phyloP scores from a whole-genome alignment of 2,888 invertebrate species.

The Drosophila koepferae region DNA sequence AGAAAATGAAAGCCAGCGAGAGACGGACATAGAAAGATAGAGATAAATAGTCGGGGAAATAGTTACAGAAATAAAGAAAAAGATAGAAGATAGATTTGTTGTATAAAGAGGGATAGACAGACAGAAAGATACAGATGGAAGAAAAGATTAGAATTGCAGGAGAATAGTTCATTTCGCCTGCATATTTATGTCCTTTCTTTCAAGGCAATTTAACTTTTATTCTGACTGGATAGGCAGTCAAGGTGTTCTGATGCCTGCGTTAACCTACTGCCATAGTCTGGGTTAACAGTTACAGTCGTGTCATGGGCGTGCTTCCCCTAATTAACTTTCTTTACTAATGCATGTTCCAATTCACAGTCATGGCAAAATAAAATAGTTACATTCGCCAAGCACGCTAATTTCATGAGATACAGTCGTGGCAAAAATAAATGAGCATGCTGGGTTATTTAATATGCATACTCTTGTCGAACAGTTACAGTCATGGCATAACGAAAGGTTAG shows the following conservation, averaged over 20 bases:
- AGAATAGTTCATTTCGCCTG: slow-evolving; percentile 9
- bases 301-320: neutral
- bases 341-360: neutral
- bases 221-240: slow-evolving; percentile 31
- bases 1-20: neutral
- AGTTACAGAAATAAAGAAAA: neutral
- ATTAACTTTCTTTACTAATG: neutral
- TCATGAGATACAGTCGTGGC: neutral
- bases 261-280: slow-evolving; percentile 30
- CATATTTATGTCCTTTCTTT: slow-evolving; percentile 34
- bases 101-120: too few species aligned
- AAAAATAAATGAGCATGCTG: neutral
- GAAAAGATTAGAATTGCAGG: too few species aligned
- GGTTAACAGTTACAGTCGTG: neutral
- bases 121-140: too few species aligned
- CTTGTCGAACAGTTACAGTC: neutral
- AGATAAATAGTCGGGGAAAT: too few species aligned
- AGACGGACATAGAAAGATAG: too few species aligned
- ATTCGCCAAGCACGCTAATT: neutral
- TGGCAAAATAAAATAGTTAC: neutral
- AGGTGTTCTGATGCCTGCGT: slow-evolving; percentile 14
- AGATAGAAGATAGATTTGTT: too few species aligned
- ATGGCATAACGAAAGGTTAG: neutral
- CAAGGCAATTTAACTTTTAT: slow-evolving; percentile 64
- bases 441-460: neutral